Percentiles rank a stretch among this genome's conserved stretches.
Evolutionary conservation across 2,113 vertebrate species (phyloP).

Genomic region (Acrocephalus kingi): DNA sequence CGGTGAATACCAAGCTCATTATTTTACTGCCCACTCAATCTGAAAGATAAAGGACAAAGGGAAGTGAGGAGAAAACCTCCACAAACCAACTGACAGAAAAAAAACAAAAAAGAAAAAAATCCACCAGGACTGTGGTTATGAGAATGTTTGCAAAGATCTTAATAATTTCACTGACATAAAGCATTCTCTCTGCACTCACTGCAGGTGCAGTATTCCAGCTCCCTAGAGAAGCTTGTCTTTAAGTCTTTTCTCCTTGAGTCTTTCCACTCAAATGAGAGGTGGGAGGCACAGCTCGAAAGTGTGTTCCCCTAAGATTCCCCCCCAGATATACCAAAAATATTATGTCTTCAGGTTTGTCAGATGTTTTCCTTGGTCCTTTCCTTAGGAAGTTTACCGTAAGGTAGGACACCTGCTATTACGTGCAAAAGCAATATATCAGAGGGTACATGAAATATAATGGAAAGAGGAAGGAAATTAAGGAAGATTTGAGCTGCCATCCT

Average conservation of each 20-base stretch:
- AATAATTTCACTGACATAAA: constrained; percentile 55
- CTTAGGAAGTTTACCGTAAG: background rate
- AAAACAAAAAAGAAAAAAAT: background rate
- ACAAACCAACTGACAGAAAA: background rate
- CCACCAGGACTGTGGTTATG: background rate
- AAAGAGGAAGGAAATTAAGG: constrained; percentile 37
- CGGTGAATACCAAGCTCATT: background rate
- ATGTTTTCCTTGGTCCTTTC: constrained; percentile 11
- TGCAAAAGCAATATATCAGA: constrained; percentile 26
- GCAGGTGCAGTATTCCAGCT: constrained; percentile 52
- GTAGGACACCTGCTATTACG: background rate
- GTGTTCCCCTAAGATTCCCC: constrained; percentile 7
- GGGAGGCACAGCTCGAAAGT: constrained; percentile 17
- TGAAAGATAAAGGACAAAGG: background rate
- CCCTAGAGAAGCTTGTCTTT: constrained; percentile 16
- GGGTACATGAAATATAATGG: background rate
- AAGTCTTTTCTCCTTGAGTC: constrained; percentile 38
- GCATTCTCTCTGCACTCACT: constrained; percentile 53
- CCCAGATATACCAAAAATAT: background rate
- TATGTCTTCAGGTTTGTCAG: constrained; percentile 24
- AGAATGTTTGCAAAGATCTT: constrained; percentile 17
- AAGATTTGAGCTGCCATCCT: constrained; percentile 19
- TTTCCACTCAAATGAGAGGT: constrained; percentile 13
- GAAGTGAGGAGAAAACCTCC: background rate
- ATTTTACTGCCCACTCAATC: background rate